Evolutionary conservation across 2,888 invertebrate genomes (phyloP), one percentile per base, ranked within the genome.

Genomic region (Harpalus rubripes): DNA sequence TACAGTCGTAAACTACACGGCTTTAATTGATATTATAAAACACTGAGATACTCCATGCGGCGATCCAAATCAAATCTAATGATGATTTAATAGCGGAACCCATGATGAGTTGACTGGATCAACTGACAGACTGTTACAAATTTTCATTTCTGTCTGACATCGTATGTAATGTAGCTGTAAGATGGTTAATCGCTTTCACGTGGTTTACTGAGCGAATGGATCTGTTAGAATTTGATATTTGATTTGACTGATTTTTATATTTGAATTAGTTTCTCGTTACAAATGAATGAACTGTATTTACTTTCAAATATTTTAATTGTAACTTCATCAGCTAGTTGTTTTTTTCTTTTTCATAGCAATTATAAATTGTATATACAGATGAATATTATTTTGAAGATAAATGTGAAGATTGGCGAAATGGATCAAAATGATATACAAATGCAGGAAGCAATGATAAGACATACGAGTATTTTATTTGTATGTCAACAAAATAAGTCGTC

Each of bases 51-150:
- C 68, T 68, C 26, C 68, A 68, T 39, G 68, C 68, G 32, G 68
- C 68, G 68, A 68, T 68, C 68, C 68, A 68, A 68, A 68, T 68
- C 68, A 68, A 15, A 68, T 68, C 68, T 68, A 68, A 68, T 68
- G 68, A 68, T 68, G 68, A 68, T 68, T 68, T 68, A 68, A 68
- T 68, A 68, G 68, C 68, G 68, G 68, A 68, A 68, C 39, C 68
- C 68, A 68, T 68, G 68, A 68, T 26, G 39, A 39, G 68, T 68
- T 1, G 68, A 68, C 68, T 39, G 26, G 68, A 6, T 32, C 5
- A 1, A 15, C 39, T 68, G 68, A 68, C 15, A 16, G 52, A 12
- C 74, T 52, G 18, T 52, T 74, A 74, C 74, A 52, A 74, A 74
- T 74, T 74, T 18, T 74, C 18, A 72, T 74, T 52, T 74, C 52